Evolutionary conservation across 2,888 invertebrate genomes (phyloP), one percentile per base, ranked within the genome.

Genomic region (Monoplex corrugatus): DNA sequence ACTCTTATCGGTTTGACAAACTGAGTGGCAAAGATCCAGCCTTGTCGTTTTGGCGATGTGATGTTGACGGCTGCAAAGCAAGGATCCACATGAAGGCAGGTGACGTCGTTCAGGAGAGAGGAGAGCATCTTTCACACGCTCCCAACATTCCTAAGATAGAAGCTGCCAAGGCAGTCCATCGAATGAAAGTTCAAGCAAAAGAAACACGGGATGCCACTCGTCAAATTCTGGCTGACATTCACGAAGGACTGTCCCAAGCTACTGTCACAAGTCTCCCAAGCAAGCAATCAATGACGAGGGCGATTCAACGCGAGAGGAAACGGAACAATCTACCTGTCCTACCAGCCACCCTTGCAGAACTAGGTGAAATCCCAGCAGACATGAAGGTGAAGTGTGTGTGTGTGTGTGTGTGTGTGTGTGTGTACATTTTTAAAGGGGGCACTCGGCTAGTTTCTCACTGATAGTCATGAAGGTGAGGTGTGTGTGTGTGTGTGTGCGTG

Each of bases 291-390:
- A 5, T 75, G 72, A 75, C 72, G 72, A 75, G 80, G 40, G 40
- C 43, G 80, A 43, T 80, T 23, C 80, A 80, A 43, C 10, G 72
- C 3, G 72, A 75, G 40, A 72, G 50, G 23, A 40, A 40, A 80
- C 80, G 43, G 80, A 40, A 80, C 40, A 80, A 80, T 43, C 40
- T 43, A 23, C 72, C 72, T 75, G 72, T 10, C 72, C 72, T 75
- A 75, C 72, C 72, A 75, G 72, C 72, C 72, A 75, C 3, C 72
- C 72, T 75, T 75, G 72, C 72, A 75, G 72, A 75, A 75, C 72
- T 75, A 10, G 72, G 72, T 68, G 68, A 68, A 68, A 68, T 68
- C 68, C 68, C 68, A 68, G 68, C 68, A 68, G 68, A 68, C 68
- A 75, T 75, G 72, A 75, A 75, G 72, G 72, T 75, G 72, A 75